Evolutionary conservation across 1,140 invertebrate genomes (phyloP), one percentile per base, ranked within the genome.

Genomic region (Saxidomus purpurata): DNA sequence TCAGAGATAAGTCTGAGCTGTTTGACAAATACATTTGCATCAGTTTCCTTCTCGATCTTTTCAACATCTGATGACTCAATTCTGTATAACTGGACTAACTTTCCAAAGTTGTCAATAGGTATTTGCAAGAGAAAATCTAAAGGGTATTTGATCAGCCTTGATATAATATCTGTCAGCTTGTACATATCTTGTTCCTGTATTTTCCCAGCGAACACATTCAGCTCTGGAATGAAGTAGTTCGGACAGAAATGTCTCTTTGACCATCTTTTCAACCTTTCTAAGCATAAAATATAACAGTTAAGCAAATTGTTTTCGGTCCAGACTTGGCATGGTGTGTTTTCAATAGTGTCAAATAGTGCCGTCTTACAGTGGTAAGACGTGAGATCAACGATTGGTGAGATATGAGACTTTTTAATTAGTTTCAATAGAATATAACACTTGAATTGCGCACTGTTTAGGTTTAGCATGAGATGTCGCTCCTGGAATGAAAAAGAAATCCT

Each of bases 401-500:
- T 28, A 31, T 31, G 22, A 52, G 28, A 19, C 38, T 71, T 71
- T 17, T 76, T 85, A 8, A 79, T 40, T 52, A 87, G 55, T 67
- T 87, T 87, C 13, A 87, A 49, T 34, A 79, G 43, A 22, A 87
- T 22, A 67, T 79, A 80, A 34, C 85, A 87, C 71, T 87, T 87
- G 52, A 63, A 55, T 47, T 87, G 85, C 1, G 74, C 38, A 22
- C n/a, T 19, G 19, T 79, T 87, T 9, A 87, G 59, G 25, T 61
- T 61, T n/a, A 77, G 61, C 74, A 87, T 67, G 17, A 87, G 47
- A n/a, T 79, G 28, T 28, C 76, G 34, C 61, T 87, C 85, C 31
- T 80, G 74, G 8, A 79, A 43, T 19, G 85, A 87, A 31, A 79
- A 79, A 2, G 85, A 87, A 25, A 87, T 40, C 43, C 85, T 15